Evolutionary conservation across 2,113 vertebrate genomes (phyloP), one percentile per base, ranked within the genome.

Genomic region (Cyprinodon brontotheroides): DNA sequence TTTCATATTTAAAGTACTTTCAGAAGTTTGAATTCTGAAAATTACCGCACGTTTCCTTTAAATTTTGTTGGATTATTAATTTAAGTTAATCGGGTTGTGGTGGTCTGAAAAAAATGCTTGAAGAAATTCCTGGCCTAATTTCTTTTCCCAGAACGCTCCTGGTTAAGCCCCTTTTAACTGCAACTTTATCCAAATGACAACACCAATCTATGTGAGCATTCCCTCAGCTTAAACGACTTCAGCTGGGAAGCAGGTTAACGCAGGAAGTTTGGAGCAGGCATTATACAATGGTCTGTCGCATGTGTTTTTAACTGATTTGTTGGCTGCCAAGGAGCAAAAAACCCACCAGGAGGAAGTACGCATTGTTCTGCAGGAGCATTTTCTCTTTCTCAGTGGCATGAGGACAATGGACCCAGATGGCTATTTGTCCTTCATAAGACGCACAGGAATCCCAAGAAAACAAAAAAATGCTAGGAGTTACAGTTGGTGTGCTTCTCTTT

Each of bases 321-420:
- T 15, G 22, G 75, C 68, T 37, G 4, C 78, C 1, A 48, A 20
- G 41, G 74, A 85, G 17, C 13, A 37, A 61, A 14, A 62, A 41
- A 22, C 50, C 37, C 15, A 79, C 7, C 63, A 45, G 74, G 50
- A 90, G 91, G 91, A 93, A 89, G 85, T 59, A 37, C 43, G 72
- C 43, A 87, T 92, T 92, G 92, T 93, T 89, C 84, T 67, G 61
- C 74, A 59, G 13, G 60, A 82, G 78, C 22, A 48, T 69, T 83
- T 88, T 85, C 77, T 64, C 66, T 48, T 65, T 85, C 76, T 68
- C 84, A 66, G 61, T 68, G 68, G 45, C 9, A 15, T 45, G 41
- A 61, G 43, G 72, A 91, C 87, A 92, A 92, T 89, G 71, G 83
- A 69, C 38, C 68, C 62, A 17, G 74, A 70, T 41, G 47, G 72